A percentile compares a stretch with the other conserved stretches of the same genome.
Conservation (phyloP, 1,140 invertebrate genomes). For the Panagrolaimus sp. region DNA sequence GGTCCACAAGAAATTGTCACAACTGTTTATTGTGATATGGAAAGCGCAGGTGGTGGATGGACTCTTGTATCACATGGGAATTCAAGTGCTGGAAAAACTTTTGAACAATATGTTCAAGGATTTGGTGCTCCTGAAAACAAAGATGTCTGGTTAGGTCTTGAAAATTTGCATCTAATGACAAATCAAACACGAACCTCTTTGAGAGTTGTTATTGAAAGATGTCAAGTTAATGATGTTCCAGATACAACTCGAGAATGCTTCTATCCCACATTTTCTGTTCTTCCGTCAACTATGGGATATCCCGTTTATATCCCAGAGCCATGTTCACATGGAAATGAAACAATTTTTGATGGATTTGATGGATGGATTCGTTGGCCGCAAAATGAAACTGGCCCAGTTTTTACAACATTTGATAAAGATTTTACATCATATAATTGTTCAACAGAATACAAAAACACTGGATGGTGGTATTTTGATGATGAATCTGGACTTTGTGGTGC, state of each 20-base stretch:
- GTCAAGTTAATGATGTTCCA: not conserved
- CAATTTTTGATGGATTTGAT: not conserved
- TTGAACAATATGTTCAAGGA: not conserved
- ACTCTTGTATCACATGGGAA: not conserved
- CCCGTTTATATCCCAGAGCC: not conserved
- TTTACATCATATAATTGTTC: not conserved
- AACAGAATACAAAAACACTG: not conserved
- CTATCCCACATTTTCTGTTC: not conserved
- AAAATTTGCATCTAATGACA: not conserved
- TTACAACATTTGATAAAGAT: slow-evolving; percentile 3
- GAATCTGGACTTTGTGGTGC: not conserved
- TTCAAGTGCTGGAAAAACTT: not conserved
- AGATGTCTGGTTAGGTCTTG: slow-evolving; percentile 5
- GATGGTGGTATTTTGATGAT: not conserved
- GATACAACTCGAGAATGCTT: not conserved
- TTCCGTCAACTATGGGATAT: not conserved
- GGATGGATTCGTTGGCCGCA: not conserved
- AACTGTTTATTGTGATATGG: not conserved
- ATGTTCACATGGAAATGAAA: not conserved
- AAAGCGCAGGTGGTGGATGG: not conserved
- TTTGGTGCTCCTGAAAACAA: not conserved
- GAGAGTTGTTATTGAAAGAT: not conserved
- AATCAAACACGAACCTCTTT: not conserved
- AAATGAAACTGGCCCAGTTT: not conserved
- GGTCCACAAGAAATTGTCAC: not conserved